phyloP scores from a whole-genome alignment of 2,888 invertebrate species.

The Sphecodes monilicornis region DNA sequence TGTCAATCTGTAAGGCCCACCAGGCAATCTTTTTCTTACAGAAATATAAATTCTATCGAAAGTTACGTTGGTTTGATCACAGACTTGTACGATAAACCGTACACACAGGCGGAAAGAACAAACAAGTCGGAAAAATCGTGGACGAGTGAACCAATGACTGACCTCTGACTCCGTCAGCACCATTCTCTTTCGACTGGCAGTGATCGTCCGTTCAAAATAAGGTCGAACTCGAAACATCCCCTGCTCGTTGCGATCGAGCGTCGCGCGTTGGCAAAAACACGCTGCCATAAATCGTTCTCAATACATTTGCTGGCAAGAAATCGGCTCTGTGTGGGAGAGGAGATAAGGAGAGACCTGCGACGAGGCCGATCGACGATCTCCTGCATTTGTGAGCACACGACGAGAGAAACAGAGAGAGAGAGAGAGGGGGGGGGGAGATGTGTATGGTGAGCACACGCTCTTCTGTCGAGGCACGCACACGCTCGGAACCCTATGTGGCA shows the following conservation, averaged over 20 bases:
- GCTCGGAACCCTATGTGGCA: slow-evolving; percentile 67
- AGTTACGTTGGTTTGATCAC: too few relatives aligned
- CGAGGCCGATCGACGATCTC: slow-evolving; percentile 42
- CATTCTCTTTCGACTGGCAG: background rate
- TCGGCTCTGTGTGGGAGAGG: background rate
- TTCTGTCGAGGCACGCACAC: slow-evolving; percentile 43
- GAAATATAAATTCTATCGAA: too few relatives aligned
- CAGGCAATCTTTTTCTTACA: too few relatives aligned
- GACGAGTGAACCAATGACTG: background rate
- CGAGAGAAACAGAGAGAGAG: background rate
- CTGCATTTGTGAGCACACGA: slow-evolving; percentile 39
- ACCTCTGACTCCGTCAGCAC: background rate
- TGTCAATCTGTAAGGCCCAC: background rate
- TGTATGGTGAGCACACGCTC: slow-evolving; percentile 42
- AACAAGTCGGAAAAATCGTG: background rate
- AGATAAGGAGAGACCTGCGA: slow-evolving; percentile 41
- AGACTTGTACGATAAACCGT: too few relatives aligned
- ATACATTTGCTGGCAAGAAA: slow-evolving; percentile 10
- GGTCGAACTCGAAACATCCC: background rate
- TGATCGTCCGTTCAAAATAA: background rate
- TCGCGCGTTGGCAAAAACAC: background rate
- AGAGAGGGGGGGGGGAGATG: slow-evolving; percentile 1
- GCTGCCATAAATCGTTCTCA: slow-evolving; percentile 7
- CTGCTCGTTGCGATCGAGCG: background rate
- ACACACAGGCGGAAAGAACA: too few relatives aligned